Base-by-base conservation (phyloP, 1,140 invertebrate genomes). In the Cyclargus thomasi region DNA sequence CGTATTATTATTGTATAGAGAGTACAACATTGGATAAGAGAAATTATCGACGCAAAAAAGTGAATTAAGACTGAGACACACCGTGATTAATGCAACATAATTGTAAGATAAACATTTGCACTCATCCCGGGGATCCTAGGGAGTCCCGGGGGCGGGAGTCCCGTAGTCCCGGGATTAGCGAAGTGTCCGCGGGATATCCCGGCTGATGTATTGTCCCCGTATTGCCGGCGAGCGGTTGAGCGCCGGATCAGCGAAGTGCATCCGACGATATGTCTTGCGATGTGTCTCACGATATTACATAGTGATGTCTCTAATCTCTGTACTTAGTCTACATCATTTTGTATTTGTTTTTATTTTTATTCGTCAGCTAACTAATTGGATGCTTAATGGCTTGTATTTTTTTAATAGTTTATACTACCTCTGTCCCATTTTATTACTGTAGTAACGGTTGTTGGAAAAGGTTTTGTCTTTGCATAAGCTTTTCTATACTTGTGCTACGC, bases 191-290 rank as follows among this genome's bases (percentile, higher is more conserved):
- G 29, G 39, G 39, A 47, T 20, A 20, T 59, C 55, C 55, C 55
- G 17, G 39, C 39, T 59, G 55, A 59, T 59, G 18, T 59, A 59
- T 59, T 59, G 55, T 59, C 55, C 18, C 17, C 55, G 55, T 59
- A 59, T 59, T 59, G 55, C 55, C 18, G 18, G 18, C 18, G 55
- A 59, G 55, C 55, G 55, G 55, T 59, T 59, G 20, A 59, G 55
- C 55, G 55, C 55, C 55, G 55, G 55, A 59, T 59, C 55, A 59
- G 55, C 17, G 55, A 20, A 21, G 20, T 18, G 55, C 55, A 20
- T 47, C 18, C 55, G 55, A 20, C 55, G 55, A 59, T 20, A 20
- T 21, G 55, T 59, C 55, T 59, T 21, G 55, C 17, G 18, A 20
- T 18, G 20, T 20, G 55, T 20, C 55, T 20, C 10, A 29, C 29